phyloP scores from a whole-genome alignment of 1,140 invertebrate species.

The Habropoda laboriosa region DNA sequence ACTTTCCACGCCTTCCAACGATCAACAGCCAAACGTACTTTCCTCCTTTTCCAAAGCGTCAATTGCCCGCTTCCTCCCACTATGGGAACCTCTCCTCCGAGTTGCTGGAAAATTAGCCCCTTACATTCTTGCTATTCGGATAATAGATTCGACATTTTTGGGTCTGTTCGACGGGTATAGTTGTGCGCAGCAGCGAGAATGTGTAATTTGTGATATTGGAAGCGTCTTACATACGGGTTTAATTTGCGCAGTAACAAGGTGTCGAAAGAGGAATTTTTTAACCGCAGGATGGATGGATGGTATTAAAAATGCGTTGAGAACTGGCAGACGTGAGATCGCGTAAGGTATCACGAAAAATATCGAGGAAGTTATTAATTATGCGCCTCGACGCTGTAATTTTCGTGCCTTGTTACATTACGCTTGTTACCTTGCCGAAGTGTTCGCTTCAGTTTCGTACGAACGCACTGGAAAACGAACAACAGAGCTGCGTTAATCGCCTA shows the following conservation, averaged over 20 bases:
- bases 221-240: too few species aligned
- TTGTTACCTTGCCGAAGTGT: background rate
- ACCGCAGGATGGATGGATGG: slow-evolving; percentile 7
- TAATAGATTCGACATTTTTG: too few species aligned
- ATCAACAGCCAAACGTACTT: slow-evolving; percentile 15
- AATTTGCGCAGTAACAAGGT: background rate
- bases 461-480: slow-evolving; percentile 4
- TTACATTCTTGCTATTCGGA: too few species aligned
- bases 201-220: background rate
- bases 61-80: slow-evolving; percentile 13
- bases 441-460: slow-evolving; percentile 1
- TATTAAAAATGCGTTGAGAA: slow-evolving; percentile 23
- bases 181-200: too few species aligned
- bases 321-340: slow-evolving; percentile 15
- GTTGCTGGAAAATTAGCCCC: too few species aligned
- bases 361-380: slow-evolving; percentile 38
- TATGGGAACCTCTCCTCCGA: background rate
- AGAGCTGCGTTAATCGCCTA: background rate
- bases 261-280: slow-evolving; percentile 6
- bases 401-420: background rate
- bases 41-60: slow-evolving; percentile 21
- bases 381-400: slow-evolving; percentile 38
- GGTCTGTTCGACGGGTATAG: too few species aligned
- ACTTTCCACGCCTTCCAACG: background rate
- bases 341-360: slow-evolving; percentile 21